Evolutionary conservation across 2,888 invertebrate genomes (phyloP).

Genomic region (Stenchaetothrips biformis): DNA sequence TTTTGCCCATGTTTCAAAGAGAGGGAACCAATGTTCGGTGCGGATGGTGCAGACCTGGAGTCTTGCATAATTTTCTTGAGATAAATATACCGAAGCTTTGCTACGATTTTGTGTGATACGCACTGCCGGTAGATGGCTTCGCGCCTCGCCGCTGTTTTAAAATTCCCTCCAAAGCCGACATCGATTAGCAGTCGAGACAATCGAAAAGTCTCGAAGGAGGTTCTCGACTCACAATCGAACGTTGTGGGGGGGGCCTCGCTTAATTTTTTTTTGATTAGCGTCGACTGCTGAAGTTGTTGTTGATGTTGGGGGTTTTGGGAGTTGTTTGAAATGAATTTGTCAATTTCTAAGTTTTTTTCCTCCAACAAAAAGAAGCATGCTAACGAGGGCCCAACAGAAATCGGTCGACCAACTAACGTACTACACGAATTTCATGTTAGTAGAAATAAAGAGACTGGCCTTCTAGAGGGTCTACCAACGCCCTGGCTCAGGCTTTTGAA

Average conservation of each 20-base stretch:
- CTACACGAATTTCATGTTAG: constrained; percentile 83
- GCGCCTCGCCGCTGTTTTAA: constrained; percentile 34
- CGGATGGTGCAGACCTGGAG: no score
- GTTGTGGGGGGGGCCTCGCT: background rate
- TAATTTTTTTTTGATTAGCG: constrained; percentile 1
- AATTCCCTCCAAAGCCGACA: background rate
- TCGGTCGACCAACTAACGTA: constrained; percentile 80
- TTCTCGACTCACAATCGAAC: background rate
- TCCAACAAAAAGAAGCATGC: constrained; percentile 41
- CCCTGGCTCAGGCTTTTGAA: constrained; percentile 76
- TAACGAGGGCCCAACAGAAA: constrained; percentile 55
- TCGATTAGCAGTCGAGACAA: background rate
- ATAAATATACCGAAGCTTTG: no score
- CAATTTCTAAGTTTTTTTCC: constrained; percentile 45
- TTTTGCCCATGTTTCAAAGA: no score
- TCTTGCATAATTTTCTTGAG: no score
- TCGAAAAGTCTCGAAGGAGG: background rate
- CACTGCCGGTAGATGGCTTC: constrained; percentile 26
- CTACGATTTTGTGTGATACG: no score
- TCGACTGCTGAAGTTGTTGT: constrained; percentile 5
- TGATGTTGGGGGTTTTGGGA: background rate
- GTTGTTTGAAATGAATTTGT: constrained; percentile 43
- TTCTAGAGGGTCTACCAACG: constrained; percentile 78
- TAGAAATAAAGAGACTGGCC: constrained; percentile 74
- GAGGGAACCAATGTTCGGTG: no score